A percentile compares a stretch with the other conserved stretches of the same genome.
phyloP scores from a whole-genome alignment of 2,113 vertebrate genomes.

The Forbesichthys papilliferus region DNA sequence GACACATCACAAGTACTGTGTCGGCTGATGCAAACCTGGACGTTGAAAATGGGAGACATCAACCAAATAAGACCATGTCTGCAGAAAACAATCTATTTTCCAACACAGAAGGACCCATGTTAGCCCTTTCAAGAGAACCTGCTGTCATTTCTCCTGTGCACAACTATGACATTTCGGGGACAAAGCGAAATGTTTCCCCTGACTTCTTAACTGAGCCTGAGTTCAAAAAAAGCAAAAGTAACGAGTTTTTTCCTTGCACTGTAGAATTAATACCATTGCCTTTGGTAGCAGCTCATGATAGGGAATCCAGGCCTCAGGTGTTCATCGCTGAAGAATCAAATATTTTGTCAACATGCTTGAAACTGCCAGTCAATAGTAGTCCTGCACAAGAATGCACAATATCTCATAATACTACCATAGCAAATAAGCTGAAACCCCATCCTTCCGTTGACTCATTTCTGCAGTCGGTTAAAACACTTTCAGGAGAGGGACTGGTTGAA shows the following conservation, averaged over 20 bases:
- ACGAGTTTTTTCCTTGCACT: neutral
- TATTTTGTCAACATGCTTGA: constrained; percentile 1
- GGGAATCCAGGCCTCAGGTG: constrained; percentile 9
- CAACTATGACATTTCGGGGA: constrained; percentile 5
- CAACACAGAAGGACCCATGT: neutral
- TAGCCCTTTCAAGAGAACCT: neutral
- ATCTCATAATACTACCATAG: neutral
- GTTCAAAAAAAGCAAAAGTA: neutral
- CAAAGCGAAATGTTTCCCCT: constrained; percentile 6
- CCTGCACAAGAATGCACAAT: neutral
- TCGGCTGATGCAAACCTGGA: constrained; percentile 33
- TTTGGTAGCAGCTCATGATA: constrained; percentile 26
- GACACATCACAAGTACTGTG: neutral
- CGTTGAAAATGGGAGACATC: neutral
- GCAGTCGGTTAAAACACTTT: neutral
- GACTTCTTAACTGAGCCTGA: constrained; percentile 7
- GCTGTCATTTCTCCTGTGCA: neutral
- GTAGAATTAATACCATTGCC: constrained; percentile 38
- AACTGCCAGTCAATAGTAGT: neutral
- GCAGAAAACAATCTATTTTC: neutral
- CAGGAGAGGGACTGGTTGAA: neutral
- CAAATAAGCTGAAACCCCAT: neutral
- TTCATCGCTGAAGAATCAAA: neutral
- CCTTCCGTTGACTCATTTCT: neutral
- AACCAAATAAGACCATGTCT: neutral